Evolutionary conservation across 2,113 vertebrate genomes (phyloP).

Genomic region (Eulacestoma nigropectus): DNA sequence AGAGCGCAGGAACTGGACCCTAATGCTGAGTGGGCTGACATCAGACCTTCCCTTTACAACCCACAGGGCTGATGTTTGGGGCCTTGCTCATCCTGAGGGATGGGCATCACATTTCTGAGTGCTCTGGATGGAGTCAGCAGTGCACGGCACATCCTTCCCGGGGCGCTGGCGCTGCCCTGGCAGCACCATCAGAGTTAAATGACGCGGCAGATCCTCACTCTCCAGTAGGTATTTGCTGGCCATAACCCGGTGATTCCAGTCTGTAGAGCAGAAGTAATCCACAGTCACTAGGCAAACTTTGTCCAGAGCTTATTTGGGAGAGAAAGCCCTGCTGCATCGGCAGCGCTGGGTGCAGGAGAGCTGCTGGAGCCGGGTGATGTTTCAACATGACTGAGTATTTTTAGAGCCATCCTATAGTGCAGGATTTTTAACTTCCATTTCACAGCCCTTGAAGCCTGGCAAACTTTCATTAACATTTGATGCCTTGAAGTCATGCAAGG

Average conservation of each 20-base stretch:
- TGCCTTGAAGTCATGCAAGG: constrained; percentile 45
- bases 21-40: fast-evolving
- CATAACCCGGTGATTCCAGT: neutral
- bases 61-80: neutral
- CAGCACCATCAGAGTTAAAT: neutral
- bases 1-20: neutral
- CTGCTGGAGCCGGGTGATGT: neutral
- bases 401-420: constrained; percentile 49
- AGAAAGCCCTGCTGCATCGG: neutral
- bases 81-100: neutral
- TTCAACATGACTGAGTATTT: constrained; percentile 1
- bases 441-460: constrained; percentile 39
- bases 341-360: neutral
- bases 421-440: constrained; percentile 56
- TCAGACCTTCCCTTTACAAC: neutral
- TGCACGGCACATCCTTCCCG: fast-evolving
- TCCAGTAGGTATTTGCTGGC: neutral
- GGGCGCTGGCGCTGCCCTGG: neutral
- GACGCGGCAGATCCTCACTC: fast-evolving
- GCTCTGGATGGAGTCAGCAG: neutral
- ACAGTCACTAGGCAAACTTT: neutral
- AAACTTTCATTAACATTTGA: constrained; percentile 62
- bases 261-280: neutral
- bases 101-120: neutral
- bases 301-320: neutral